Evolutionary conservation across 2,113 vertebrate genomes (phyloP), one percentile per base, ranked within the genome.

Genomic region (Struthidea cinerea): DNA sequence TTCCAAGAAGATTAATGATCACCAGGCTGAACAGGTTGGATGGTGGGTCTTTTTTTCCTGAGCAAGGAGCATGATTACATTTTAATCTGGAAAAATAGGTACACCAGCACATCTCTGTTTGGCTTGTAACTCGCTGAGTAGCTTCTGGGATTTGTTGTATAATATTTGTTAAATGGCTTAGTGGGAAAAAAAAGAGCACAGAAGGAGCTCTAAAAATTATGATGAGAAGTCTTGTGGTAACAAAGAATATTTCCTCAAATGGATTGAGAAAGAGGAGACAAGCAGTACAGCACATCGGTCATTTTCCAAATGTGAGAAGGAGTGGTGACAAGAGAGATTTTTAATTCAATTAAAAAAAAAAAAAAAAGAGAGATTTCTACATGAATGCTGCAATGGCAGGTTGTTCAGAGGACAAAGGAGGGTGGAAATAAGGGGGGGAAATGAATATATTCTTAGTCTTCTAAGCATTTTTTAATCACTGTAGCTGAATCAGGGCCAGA

Each of bases 1-100:
- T 89, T 69, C 49, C 75, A 77, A 69, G 78, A 57, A 64, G 87
- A 87, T 86, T 85, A 85, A 59, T 37, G 41, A 69, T 70, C 22
- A 7, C 35, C 1, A 2, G 70, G 75, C 50, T 74, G 71, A 95
- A 63, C 67, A 88, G 94, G 84, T 87, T 10, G 16, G 63, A 44
- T 70, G 35, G 47, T 47, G 46, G 10, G 6, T 42, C 32, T 35
- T 27, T 77, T 67, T 82, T 28, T 5, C 47, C 84, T 71, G 39
- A 94, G 69, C 87, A 87, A 65, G 44, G 41, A 93, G 35, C 49
- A 14, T 44, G 76, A 88, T 91, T 95, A 94, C n/a, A 42, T 83
- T 86, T 87, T 93, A 91, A 96, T 96, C 90, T 77, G 50, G 46
- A 59, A 85, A 90, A 90, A 53, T 3, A 76, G 55, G 32, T 80